Base-by-base conservation (phyloP, 2,888 invertebrate genomes). In the Clanis bilineata region DNA sequence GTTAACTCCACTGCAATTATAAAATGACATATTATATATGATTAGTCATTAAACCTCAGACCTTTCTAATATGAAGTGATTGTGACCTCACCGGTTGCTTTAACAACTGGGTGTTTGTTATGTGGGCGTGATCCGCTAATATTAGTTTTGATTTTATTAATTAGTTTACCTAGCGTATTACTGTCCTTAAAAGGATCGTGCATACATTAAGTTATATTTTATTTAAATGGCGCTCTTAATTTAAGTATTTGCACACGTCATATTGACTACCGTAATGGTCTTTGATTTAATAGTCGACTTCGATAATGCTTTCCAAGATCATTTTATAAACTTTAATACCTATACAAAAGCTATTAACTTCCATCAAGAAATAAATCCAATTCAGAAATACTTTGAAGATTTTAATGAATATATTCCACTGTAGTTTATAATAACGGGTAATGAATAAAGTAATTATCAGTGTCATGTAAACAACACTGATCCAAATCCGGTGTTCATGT, bases 31-130 rank as follows among this genome's bases (percentile, higher is more conserved):
- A 36, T 47, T 18, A 32, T 32, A 18, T 9, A 15, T 51, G 51
- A 51, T 32, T 51, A 51, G 1, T 51, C 51, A 32, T 51, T 32
- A 18, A 32, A 51, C 51, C 32, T 18, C 51, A 51, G 51, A 51
- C 51, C 51, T 51, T 51, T 51, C 51, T 51, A 51, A 51, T 18
- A 32, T 28, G n/a, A 18, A 28, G 32, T 28, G 51, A 51, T 47
- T 15, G 47, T 51, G 28, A 28, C 51, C 18, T 51, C 51, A 15
- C 15, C 18, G 41, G 15, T 39, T 15, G 5, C 5, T 41, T 41
- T 41, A 36, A 12, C 7, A 7, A 41, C 18, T 7, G 7, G 3
- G 41, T 41, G 0, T 41, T 41, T 18, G 18, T 7, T 18, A 41
- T 41, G 41, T 41, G 41, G 41, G 41, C 18, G 41, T 41, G 41